Evolutionary conservation across 2,113 vertebrate species (phyloP).

Genomic region (Apus apus): DNA sequence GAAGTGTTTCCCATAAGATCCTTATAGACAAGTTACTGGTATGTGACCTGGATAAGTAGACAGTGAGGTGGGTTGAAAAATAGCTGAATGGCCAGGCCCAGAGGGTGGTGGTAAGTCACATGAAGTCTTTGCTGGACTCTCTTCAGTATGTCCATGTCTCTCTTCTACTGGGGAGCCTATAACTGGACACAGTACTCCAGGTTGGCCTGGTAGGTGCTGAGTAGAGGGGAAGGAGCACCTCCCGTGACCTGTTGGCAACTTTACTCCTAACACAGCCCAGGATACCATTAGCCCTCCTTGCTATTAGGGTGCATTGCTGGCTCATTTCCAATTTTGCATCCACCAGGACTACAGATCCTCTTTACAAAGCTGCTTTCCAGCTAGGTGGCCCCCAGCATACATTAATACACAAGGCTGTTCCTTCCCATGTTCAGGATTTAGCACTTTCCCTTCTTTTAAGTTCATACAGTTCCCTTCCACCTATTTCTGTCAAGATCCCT

Average conservation of each 20-base stretch:
- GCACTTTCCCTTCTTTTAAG: neutral
- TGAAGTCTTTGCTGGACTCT: no score
- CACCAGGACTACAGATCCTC: neutral
- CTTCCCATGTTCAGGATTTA: neutral
- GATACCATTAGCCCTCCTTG: neutral
- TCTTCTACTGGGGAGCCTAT: neutral
- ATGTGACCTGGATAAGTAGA: neutral
- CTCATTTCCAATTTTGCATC: neutral
- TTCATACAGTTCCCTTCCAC: neutral
- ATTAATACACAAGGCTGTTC: neutral
- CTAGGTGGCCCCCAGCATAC: neutral
- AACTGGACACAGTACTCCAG: neutral
- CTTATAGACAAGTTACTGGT: neutral
- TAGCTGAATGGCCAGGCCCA: neutral
- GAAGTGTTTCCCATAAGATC: neutral
- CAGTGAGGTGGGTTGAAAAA: neutral
- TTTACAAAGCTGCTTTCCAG: neutral
- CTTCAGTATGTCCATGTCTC: neutral
- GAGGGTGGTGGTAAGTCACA: neutral
- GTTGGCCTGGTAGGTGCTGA: neutral
- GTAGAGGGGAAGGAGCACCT: neutral
- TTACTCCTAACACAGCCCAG: neutral
- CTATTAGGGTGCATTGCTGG: fast-evolving
- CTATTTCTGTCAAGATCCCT: neutral
- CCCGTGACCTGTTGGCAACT: neutral